Conservation (phyloP, 2,113 vertebrate genomes). For the Terrapene triunguis region DNA sequence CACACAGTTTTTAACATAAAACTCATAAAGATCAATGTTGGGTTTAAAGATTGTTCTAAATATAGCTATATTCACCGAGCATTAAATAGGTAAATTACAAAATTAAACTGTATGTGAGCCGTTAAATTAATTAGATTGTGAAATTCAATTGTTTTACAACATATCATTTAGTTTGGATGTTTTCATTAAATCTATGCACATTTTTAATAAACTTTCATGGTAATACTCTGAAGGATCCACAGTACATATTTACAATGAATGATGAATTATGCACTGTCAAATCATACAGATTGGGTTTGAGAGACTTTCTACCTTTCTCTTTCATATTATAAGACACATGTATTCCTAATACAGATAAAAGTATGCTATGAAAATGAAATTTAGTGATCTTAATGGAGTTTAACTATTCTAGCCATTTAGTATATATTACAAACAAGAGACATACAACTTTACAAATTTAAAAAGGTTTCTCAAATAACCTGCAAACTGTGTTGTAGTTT, state of each 20-base stretch:
- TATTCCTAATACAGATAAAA: background rate
- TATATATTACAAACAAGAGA: background rate
- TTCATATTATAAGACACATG: background rate
- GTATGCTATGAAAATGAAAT: background rate
- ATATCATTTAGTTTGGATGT: background rate
- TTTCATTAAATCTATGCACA: background rate
- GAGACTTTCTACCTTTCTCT: background rate
- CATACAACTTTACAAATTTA: background rate
- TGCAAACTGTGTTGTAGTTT: background rate
- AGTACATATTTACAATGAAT: background rate
- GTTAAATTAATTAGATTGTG: background rate
- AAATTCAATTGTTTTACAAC: background rate
- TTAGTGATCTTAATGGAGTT: conserved; percentile 32
- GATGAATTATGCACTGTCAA: background rate
- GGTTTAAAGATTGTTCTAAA: background rate
- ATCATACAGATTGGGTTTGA: background rate
- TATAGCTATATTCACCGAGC: background rate
- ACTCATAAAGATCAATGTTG: accelerated
- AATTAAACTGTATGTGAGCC: background rate
- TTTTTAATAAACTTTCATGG: background rate
- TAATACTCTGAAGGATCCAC: background rate
- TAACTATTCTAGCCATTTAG: background rate
- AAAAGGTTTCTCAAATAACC: conserved; percentile 29
- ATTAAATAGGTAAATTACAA: background rate
- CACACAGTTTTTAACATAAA: background rate